Base-by-base conservation (phyloP, 2,797 vertebrate genomes). In the Diplodus puntazzo region DNA sequence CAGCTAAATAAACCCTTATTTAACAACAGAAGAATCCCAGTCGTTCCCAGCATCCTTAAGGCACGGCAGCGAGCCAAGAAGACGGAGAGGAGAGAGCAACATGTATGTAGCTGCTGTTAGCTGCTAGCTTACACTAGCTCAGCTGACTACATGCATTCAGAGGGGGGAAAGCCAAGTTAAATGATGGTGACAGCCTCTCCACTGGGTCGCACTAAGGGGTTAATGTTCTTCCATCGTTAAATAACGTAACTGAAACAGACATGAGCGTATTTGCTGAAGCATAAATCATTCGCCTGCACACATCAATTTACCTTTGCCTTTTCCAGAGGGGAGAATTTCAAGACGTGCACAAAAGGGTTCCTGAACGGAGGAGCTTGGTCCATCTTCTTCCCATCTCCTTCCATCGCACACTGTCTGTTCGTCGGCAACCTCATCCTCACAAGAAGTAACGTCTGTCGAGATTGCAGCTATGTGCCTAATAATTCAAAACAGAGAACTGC, bases 291-390 rank as follows among this genome's bases (percentile, higher is more conserved):
- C 17, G 34, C 1, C 4, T 21, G 23, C 17, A 43, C 14, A 43
- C 66, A 0, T 11, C 0, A 62, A 17, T 58, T 89, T 95, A 99
- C 97, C 97, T 98, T 97, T 87, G 96, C 96, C 91, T 98, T 98
- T 88, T 97, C 94, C 89, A 96, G 82, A 21, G 95, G 90, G 88
- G 94, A 95, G 89, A 97, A 94, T 90, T 96, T 96, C 92, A 98
- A 94, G 89, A 97, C 95, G 91, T 98, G 97, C 91, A 96, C 97
- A 94, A 99, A 99, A 30, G 98, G 97, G 94, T 98, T 98, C 89
- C 95, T 95, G 88, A 96, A 91, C 60, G 97, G 97, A 73, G 96
- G 96, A 80, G 96, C 95, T 82, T 95, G 96, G 88, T 95, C 96
- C 88, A 90, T 89, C 85, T 96, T 94, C 82, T 95, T 95, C 39